phyloP scores from a whole-genome alignment of 1,140 invertebrate genomes.

The Drosophila subpulchrella region DNA sequence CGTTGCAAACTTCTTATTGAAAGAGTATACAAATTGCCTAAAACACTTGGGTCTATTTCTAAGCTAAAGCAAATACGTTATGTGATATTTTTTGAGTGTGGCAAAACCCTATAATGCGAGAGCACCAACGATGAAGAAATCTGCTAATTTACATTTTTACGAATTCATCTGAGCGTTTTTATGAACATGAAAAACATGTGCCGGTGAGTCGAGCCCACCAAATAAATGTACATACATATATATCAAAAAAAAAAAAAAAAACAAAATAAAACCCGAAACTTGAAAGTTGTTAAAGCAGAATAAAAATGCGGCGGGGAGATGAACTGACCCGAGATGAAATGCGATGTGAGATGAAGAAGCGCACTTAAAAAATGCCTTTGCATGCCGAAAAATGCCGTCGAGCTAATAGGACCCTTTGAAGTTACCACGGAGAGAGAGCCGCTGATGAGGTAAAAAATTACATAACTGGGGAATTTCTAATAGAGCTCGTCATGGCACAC shows the following conservation, averaged over 20 bases:
- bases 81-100: neutral
- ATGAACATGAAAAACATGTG: constrained; percentile 37
- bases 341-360: constrained; percentile 26
- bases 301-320: constrained; percentile 8
- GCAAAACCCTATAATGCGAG: neutral
- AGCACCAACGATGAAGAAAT: constrained; percentile 18
- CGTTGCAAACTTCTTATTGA: no score
- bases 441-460: constrained; percentile 40
- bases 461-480: constrained; percentile 22
- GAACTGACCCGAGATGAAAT: constrained; percentile 27
- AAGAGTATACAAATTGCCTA: no score
- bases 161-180: constrained; percentile 19
- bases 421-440: constrained; percentile 31
- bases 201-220: constrained; percentile 4
- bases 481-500: constrained; percentile 14
- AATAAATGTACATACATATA: no score
- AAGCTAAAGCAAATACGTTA: neutral
- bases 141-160: constrained; percentile 36
- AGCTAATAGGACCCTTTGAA: constrained; percentile 77
- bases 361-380: constrained; percentile 72
- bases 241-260: no score
- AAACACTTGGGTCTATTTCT: no score
- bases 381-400: constrained; percentile 66
- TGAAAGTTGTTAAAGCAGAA: constrained; percentile 31
- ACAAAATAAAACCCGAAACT: constrained; percentile 17